Percentiles rank a stretch among this genome's conserved stretches.
These are phyloP conservation scores for Caenorhabditis becei DNA, from an alignment of 2,888 invertebrate species.

Conservation along the genomic window DNA sequence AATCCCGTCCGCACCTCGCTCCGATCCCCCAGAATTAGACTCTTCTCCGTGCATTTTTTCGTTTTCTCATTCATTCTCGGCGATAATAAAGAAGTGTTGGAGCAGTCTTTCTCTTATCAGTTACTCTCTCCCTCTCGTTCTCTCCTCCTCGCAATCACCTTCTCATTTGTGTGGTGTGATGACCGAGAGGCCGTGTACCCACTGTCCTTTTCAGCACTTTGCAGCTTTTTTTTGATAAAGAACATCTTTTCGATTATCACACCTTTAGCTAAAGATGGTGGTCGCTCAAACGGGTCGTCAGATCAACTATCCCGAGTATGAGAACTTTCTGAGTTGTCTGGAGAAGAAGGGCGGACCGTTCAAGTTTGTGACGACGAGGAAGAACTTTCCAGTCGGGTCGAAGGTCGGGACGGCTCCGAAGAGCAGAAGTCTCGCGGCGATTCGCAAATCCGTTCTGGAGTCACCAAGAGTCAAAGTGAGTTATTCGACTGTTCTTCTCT, in stretches of 20 bases:
- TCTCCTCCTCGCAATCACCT: conserved; percentile 2
- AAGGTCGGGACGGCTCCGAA: conserved; percentile 55
- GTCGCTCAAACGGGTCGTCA: conserved; percentile 53
- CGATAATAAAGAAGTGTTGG: conserved; percentile 34
- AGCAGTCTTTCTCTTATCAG: conserved; percentile 16
- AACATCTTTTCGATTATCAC: neutral
- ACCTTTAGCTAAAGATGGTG: conserved; percentile 5
- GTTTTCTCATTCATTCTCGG: conserved; percentile 3
- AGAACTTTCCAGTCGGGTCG: conserved; percentile 61
- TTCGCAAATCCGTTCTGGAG: conserved; percentile 68
- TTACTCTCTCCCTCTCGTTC: conserved; percentile 4
- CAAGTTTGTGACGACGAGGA: conserved; percentile 52
- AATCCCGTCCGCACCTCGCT: conserved; percentile 43
- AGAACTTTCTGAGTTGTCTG: conserved; percentile 61
- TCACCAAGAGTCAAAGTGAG: conserved; percentile 70
- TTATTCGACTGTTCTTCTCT: neutral
- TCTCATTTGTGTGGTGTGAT: conserved; percentile 41
- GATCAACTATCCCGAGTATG: conserved; percentile 64
- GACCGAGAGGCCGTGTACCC: conserved; percentile 26
- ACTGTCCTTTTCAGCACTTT: conserved; percentile 7
- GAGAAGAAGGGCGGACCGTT: conserved; percentile 58
- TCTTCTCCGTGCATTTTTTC: neutral
- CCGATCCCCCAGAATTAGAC: conserved; percentile 39
- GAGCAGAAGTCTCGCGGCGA: conserved; percentile 60
- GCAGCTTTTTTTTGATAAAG: neutral